Conservation (phyloP, 2,113 vertebrate genomes). For the Chaetorhynchus papuensis region DNA sequence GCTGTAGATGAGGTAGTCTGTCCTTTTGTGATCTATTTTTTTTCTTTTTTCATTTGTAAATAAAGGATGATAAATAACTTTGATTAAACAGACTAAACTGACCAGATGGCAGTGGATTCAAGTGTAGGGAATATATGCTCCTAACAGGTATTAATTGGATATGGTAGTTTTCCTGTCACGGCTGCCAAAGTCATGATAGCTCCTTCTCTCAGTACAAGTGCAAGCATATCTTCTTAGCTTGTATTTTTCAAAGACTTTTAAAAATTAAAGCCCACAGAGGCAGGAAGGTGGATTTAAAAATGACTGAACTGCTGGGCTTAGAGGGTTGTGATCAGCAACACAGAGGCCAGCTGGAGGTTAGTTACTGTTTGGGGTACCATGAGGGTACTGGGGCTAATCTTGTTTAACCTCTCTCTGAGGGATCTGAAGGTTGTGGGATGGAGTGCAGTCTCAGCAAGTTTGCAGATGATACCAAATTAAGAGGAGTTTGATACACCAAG, state of each 20-base stretch:
- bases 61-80: neutral
- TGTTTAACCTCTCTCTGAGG: neutral
- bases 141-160: neutral
- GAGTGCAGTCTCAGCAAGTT: neutral
- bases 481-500: neutral
- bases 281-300: neutral
- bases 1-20: neutral
- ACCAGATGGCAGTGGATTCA: neutral
- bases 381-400: neutral
- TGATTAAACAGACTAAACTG: neutral
- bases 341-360: neutral
- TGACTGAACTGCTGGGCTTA: neutral
- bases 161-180: neutral
- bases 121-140: neutral
- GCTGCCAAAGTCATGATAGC: neutral
- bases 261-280: neutral
- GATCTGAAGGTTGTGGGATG: neutral
- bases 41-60: conserved; percentile 3
- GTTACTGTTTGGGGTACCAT: neutral
- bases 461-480: neutral
- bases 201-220: neutral
- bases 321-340: neutral
- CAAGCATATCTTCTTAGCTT: neutral
- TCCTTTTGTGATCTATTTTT: neutral
- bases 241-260: neutral